Base-by-base conservation (phyloP, 2,888 invertebrate genomes). In the Alloplasta piceator region DNA sequence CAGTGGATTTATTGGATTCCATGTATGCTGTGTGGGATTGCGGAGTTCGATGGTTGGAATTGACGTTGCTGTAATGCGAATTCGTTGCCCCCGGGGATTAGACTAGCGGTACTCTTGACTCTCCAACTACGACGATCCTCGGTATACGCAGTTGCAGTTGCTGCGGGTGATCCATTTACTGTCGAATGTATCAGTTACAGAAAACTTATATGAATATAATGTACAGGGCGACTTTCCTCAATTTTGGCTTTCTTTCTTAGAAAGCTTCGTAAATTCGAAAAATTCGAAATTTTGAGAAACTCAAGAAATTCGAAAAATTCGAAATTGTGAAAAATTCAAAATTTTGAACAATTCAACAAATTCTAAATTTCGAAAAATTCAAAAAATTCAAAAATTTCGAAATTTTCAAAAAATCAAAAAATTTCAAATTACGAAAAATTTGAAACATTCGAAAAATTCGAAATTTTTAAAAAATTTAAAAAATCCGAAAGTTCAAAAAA, bases 31-130 rank as follows among this genome's bases (percentile, higher is more conserved):
- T 58, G 3, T 26, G 73, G 46, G 64, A 64, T 73, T 73, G 64
- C 64, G 56, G 56, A 43, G 52, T 4, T 55, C 41, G 41, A 6
- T n/a, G 55, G 50, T 61, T 10, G 71, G 41, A 26, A 61, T 61
- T 10, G 52, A 39, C 52, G 64, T 39, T 73, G 73, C 55, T 64
- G 64, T 10, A 64, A 73, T 64, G 38, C 36, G 16, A 43, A 56
- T 46, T 46, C 64, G 64, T 64, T 46, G 55, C 7, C 64, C 46
- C 14, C 12, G n/a, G 63, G 72, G 10, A n/a, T 55, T 43, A 70
- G 43, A 56, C 14, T 55, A 39, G 14, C 43, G 41, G 50, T 41
- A 26, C 26, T 52, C 55, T 43, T 43, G 55, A 26, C 46, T 12
- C n/a, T 6, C 12, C 4, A 6, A 52, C 12, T 12, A 12, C 52